Base-by-base conservation (phyloP, 2,888 invertebrate species). In the Sesamia inferens region DNA sequence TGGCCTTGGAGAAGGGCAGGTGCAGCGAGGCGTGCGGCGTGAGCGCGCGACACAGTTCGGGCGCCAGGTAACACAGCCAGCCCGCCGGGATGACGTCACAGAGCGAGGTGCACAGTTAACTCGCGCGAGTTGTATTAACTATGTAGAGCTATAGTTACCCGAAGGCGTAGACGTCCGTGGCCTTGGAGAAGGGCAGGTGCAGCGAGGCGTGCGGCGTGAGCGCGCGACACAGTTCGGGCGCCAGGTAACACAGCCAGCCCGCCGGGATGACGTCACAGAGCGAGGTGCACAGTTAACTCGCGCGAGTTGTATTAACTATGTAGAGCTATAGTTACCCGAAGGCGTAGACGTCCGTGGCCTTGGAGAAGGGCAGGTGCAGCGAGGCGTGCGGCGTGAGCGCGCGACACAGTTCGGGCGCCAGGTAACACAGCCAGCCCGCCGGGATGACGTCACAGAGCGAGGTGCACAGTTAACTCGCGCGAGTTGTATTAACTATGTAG, bases 51-150 rank as follows among this genome's bases (percentile, higher is more conserved):
- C 99, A 98, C 85, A 99, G 97, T 97, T 99, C 99, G 14, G 99
- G 99, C 74, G 99, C 98, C 91, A 99, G 96, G 96, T 99, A 99
- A 96, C 99, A 99, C 93, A 99, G 97, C 99, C 99, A 99, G 85
- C 99, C 99, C 65, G 98, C 98, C 77, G 99, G 99, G 93, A 99
- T 99, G 89, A 31, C 31, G 31, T 31, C 31, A 31, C 31, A 31
- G 31, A 31, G 31, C 31, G 31, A 31, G 31, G 31, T n/a, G n/a
- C n/a, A n/a, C n/a, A n/a, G n/a, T n/a, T n/a, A 31, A 31, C 31
- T 31, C 3, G 31, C 31, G 31, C 31, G 31, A 31, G 31, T 31
- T 31, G 31, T 31, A 2, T 31, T 31, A 31, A 31, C 2, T 31
- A 2, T 31, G 31, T 14, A 22, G 22, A 57, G 31, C 14, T 5